Evolutionary conservation across 2,888 invertebrate genomes (phyloP).

Genomic region (Agrotis clavis): DNA sequence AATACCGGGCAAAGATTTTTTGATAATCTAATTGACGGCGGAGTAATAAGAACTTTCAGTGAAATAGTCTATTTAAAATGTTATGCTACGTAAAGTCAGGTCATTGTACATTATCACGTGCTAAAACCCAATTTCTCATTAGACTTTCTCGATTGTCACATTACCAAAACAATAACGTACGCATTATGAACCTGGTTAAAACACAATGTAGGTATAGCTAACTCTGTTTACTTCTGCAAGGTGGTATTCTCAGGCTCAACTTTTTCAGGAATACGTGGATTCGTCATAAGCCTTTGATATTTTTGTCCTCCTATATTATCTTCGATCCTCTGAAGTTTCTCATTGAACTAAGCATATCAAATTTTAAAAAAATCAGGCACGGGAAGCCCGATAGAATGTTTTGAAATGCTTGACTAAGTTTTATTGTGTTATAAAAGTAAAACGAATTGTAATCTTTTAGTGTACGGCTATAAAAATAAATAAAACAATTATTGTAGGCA

Average conservation of each 20-base stretch:
- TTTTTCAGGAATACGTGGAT: constrained; percentile 42
- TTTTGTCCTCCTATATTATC: constrained; percentile 55
- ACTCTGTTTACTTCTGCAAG: background rate
- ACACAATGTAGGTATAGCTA: background rate
- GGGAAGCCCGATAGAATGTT: background rate
- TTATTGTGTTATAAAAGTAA: constrained; percentile 16
- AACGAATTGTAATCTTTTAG: background rate
- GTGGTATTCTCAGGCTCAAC: constrained; percentile 18
- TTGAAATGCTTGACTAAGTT: constrained; percentile 17
- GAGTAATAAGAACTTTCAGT: too few relatives aligned
- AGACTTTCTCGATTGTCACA: constrained; percentile 32
- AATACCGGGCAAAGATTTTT: too few relatives aligned
- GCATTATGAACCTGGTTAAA: background rate
- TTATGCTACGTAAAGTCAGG: background rate
- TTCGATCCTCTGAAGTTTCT: background rate
- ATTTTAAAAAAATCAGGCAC: too few relatives aligned
- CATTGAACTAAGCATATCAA: background rate
- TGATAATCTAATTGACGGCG: too few relatives aligned
- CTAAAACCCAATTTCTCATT: constrained; percentile 14
- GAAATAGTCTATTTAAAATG: constrained; percentile 10
- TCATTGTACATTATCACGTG: constrained; percentile 45
- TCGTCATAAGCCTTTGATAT: constrained; percentile 48
- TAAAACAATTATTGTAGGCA: background rate
- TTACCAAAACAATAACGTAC: constrained; percentile 26
- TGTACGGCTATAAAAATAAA: constrained; percentile 20